These are phyloP conservation scores for Brachionus calyciflorus DNA, from an alignment of 1,140 invertebrate species.

Conservation along the genomic window DNA sequence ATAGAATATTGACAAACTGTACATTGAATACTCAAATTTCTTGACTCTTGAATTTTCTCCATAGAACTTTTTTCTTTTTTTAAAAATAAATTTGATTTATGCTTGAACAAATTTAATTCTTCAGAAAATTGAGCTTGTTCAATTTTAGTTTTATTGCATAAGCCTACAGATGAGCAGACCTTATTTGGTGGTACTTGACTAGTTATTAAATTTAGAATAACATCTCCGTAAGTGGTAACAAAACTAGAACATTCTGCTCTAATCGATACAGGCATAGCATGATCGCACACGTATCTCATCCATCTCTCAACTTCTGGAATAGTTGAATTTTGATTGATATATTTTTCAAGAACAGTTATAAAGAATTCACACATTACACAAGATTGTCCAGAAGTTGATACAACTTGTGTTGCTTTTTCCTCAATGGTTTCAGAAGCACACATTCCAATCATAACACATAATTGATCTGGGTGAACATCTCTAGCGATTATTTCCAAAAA, in stretches of 20 bases:
- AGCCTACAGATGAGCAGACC: background rate
- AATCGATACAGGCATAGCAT: slow-evolving; percentile 16
- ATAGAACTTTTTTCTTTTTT: background rate
- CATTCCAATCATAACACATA: slow-evolving; percentile 37
- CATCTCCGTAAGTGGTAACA: slow-evolving; percentile 9
- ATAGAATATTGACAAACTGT: slow-evolving; percentile 26
- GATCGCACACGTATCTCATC: slow-evolving; percentile 29
- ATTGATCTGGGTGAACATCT: slow-evolving; percentile 34
- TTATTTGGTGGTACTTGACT: slow-evolving; percentile 20
- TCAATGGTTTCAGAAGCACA: background rate
- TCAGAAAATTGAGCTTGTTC: background rate
- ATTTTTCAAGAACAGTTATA: slow-evolving; percentile 23
- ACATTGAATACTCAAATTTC: background rate
- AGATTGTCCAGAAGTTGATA: background rate
- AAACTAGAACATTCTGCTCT: slow-evolving; percentile 19
- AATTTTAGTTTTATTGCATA: background rate
- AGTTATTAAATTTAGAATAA: background rate
- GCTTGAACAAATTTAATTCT: slow-evolving; percentile 5
- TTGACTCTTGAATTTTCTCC: background rate
- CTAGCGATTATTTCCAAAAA: slow-evolving; percentile 30
- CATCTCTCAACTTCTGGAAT: slow-evolving; percentile 10
- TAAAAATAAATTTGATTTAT: background rate
- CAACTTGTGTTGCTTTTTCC: background rate
- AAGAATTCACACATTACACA: slow-evolving; percentile 44
- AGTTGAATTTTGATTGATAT: slow-evolving; percentile 26